phyloP scores from a whole-genome alignment of 2,888 invertebrate species.

The Macroteleia sp. region DNA sequence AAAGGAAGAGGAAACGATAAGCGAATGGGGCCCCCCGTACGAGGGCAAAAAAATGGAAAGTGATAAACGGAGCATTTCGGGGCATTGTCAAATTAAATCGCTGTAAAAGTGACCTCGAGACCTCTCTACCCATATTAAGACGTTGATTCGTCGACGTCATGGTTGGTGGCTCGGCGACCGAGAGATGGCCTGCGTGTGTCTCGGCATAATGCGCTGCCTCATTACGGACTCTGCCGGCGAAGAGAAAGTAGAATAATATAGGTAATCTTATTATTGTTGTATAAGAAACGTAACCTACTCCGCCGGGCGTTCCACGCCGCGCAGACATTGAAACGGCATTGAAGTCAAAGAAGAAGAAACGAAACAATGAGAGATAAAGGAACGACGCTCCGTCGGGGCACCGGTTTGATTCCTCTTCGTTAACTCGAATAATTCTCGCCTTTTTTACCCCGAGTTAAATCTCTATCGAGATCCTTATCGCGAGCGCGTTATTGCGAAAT shows the following conservation, averaged over 20 bases:
- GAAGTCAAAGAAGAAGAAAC: slow-evolving; percentile 41
- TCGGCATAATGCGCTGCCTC: slow-evolving; percentile 64
- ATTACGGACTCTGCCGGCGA: slow-evolving; percentile 62
- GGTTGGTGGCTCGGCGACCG: slow-evolving; percentile 48
- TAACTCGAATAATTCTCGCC: slow-evolving; percentile 47
- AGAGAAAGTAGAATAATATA: slow-evolving; percentile 77
- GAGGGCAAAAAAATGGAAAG: slow-evolving; percentile 48
- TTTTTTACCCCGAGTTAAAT: slow-evolving; percentile 17
- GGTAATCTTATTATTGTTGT: slow-evolving; percentile 77
- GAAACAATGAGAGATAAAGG: slow-evolving; percentile 43
- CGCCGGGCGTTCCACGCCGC: slow-evolving; percentile 60
- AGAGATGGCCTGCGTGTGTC: slow-evolving; percentile 54
- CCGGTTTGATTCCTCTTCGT: slow-evolving; percentile 47
- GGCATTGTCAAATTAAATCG: slow-evolving; percentile 59
- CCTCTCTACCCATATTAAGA: slow-evolving; percentile 57
- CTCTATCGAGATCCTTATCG: slow-evolving; percentile 32
- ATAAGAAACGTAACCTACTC: slow-evolving; percentile 74
- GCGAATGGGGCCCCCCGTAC: neutral
- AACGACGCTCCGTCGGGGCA: slow-evolving; percentile 1
- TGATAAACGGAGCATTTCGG: slow-evolving; percentile 34
- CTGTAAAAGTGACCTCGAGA: slow-evolving; percentile 43
- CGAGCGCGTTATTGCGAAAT: slow-evolving; percentile 34
- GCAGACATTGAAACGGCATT: slow-evolving; percentile 53
- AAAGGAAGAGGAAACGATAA: slow-evolving; percentile 53
- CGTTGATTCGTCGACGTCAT: slow-evolving; percentile 58